Base-by-base conservation (phyloP, 1,140 invertebrate species). In the Dufourea novaeangliae region DNA sequence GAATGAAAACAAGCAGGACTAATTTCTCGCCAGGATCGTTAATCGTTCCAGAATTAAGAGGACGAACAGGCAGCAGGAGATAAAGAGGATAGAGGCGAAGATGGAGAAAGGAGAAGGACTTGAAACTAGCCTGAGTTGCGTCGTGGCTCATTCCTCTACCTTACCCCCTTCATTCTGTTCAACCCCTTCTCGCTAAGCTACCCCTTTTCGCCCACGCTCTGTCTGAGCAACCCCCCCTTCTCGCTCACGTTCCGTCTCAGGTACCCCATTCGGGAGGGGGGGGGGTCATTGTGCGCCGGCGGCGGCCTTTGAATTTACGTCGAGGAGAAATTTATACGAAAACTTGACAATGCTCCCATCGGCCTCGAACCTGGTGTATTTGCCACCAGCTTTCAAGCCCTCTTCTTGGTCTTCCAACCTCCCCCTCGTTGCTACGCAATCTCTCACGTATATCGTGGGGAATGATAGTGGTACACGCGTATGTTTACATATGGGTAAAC, bases 281-380 rank as follows among this genome's bases (percentile, higher is more conserved):
- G 46, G 64, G 44, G 11, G 54, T 62, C 71, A 81, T 83, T 83
- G 80, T 83, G n/a, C 76, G 44, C 72, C 63, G 46, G 41, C 70
- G 41, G 39, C 73, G 61, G 50, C 73, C 81, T 87, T 88, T 87
- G 83, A 87, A 87, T 88, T 84, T 78, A 86, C 82, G 83, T 82
- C 78, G 85, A 85, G 79, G 78, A 83, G 84, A 86, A 88, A 87
- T 88, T 88, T 88, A 88, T 88, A 88, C 80, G 84, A 86, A 87
- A 88, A 88, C 80, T 87, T 80, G 80, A 88, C 87, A 87, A 88
- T 87, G 54, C 54, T n/a, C 50, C 62, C 61, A 8, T 70, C 66
- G 22, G 27, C 56, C 66, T 73, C 70, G 70, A 46, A 68, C 56
- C 25, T 11, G 50, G 50, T 20, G 80, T 39, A 25, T 64, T 52